Evolutionary conservation across 1,140 invertebrate genomes (phyloP), one percentile per base, ranked within the genome.

Genomic region (Phortica variegata): DNA sequence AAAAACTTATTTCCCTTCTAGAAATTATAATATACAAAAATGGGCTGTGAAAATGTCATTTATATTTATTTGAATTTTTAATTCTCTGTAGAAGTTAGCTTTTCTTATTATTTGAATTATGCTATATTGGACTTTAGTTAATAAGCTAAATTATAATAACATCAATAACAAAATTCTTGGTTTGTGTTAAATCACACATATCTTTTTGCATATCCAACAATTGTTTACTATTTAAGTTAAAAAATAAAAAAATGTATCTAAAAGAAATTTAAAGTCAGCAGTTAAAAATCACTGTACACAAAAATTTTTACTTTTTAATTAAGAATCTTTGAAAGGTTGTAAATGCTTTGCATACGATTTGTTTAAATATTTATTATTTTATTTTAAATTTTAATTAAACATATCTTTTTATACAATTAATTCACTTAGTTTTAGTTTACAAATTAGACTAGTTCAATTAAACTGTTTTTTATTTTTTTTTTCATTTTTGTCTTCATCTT

Each of bases 371-470:
- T 33, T 38, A 32, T 20, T 41, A 36, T 10, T 48, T 29, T 18
- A 18, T 40, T 5, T 16, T 13, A 36, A 36, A 36, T 8, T n/a
- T n/a, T n/a, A n/a, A n/a, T 6, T 40, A n/a, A 5, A 6, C 19
- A 5, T 40, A 19, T 40, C 19, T 40, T 9, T 43, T n/a, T 49
- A 37, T 38, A n/a, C 41, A 26, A 40, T 17, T 51, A 20, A 23
- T 29, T 9, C 29, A 39, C 39, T 41, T 43, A 18, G 36, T 40
- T 46, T 65, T 70, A 60, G 42, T 47, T 50, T 65, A 65, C 34
- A 23, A 54, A 52, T 62, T 68, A 68, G 19, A 26, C 59, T 68
- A 69, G 60, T 58, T 70, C 65, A 69, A 61, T 65, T 69, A 69
- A 60, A 60, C 65, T 65, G 55, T 51, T 47, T 49, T 43, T 49